phyloP scores from a whole-genome alignment of 2,797 vertebrate genomes.

The Brotula barbata region DNA sequence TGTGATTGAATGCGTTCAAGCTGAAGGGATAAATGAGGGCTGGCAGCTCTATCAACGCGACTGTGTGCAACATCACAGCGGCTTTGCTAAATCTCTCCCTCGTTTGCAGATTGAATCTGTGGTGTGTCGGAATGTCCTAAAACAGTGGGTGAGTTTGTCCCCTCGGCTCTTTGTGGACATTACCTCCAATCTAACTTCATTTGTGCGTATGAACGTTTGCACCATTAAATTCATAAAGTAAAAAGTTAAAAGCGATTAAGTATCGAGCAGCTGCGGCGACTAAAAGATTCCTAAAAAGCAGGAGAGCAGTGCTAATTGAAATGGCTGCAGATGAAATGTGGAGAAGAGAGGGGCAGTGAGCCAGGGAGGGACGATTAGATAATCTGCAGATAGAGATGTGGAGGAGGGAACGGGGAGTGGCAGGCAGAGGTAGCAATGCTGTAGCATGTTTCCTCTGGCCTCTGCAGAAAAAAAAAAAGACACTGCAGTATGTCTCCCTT shows the following conservation, averaged over 20 bases:
- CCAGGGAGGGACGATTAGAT: slow-evolving; percentile 1
- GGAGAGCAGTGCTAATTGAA: slow-evolving; percentile 7
- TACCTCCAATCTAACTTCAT: slow-evolving; percentile 4
- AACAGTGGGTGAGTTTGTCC: slow-evolving; percentile 56
- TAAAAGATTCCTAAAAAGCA: slow-evolving; percentile 10
- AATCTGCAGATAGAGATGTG: background rate
- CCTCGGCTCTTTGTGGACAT: slow-evolving; percentile 23
- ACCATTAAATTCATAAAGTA: background rate
- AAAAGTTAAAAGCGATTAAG: background rate
- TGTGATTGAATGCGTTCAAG: slow-evolving; percentile 57
- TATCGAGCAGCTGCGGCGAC: slow-evolving; percentile 1
- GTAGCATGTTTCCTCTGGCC: slow-evolving; percentile 57
- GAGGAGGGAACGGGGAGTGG: slow-evolving; percentile 12
- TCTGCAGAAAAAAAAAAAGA: slow-evolving; percentile 52
- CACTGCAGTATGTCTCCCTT: slow-evolving; percentile 66
- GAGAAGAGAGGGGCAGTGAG: background rate
- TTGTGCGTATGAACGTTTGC: slow-evolving; percentile 9
- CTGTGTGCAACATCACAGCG: slow-evolving; percentile 39
- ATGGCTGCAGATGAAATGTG: background rate
- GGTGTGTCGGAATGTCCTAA: slow-evolving; percentile 37
- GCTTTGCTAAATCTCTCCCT: slow-evolving; percentile 56
- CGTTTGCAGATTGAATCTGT: slow-evolving; percentile 51
- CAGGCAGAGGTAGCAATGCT: slow-evolving; percentile 24
- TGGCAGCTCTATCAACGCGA: slow-evolving; percentile 50
- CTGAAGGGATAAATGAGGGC: slow-evolving; percentile 53